Conservation (phyloP, 2,113 vertebrate genomes). For the Microcebus lehilahytsara region DNA sequence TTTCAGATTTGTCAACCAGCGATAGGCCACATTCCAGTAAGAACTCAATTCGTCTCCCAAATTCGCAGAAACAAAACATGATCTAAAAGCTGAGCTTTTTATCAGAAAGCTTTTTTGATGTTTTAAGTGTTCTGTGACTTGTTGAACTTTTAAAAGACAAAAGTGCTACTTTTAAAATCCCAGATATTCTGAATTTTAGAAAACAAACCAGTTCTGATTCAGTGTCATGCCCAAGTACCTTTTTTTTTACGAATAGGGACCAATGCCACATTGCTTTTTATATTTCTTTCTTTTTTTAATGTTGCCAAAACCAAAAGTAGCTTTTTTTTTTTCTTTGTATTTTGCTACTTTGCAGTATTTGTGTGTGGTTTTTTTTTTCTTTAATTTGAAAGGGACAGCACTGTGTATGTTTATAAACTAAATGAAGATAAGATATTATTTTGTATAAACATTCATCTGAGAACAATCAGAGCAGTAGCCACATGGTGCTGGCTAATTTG, state of each 20-base stretch:
- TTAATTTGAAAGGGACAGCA: conserved; percentile 79
- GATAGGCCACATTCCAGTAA: conserved; percentile 88
- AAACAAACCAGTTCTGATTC: conserved; percentile 70
- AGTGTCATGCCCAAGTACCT: conserved; percentile 77
- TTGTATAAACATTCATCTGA: conserved; percentile 72
- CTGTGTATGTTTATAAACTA: conserved; percentile 80
- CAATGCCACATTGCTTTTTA: conserved; percentile 84
- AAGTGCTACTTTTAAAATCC: conserved; percentile 81
- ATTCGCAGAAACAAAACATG: conserved; percentile 77
- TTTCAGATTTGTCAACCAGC: conserved; percentile 80
- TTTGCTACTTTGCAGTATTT: conserved; percentile 87
- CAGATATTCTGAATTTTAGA: conserved; percentile 74
- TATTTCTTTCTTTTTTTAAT: conserved; percentile 74
- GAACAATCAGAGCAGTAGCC: conserved; percentile 59
- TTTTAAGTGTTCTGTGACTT: conserved; percentile 86
- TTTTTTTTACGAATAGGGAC: conserved; percentile 82
- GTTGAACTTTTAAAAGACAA: conserved; percentile 77
- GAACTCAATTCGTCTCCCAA: conserved; percentile 85
- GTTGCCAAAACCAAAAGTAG: conserved; percentile 83
- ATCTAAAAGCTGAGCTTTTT: conserved; percentile 85
- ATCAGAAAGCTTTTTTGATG: conserved; percentile 81
- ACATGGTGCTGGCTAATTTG: not conserved
- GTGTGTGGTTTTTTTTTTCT: conserved; percentile 69
- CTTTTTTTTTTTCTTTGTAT: conserved; percentile 80
- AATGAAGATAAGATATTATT: conserved; percentile 80